Evolutionary conservation across 2,797 vertebrate genomes (phyloP).

Genomic region (Aselliscus stoliczkanus): DNA sequence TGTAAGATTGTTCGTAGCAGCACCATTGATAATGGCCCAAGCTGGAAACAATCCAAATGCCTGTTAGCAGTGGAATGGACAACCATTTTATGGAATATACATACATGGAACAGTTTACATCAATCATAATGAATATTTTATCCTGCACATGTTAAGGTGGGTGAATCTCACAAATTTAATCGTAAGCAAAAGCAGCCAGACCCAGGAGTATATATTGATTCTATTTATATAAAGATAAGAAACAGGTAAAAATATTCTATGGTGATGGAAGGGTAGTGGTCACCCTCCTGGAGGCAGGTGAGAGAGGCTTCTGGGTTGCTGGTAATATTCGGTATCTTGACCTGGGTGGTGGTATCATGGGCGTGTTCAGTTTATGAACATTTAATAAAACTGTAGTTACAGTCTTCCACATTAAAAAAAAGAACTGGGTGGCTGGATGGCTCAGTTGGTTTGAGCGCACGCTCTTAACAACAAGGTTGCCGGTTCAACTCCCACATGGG

Average conservation of each 20-base stretch:
- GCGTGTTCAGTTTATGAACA: neutral
- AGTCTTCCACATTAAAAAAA: too few species aligned
- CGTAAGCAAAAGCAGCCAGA: neutral
- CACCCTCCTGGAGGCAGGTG: neutral
- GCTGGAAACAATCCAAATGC: neutral
- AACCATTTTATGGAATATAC: neutral
- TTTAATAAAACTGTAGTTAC: neutral
- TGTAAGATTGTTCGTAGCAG: neutral
- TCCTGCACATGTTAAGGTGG: neutral
- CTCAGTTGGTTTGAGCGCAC: too few species aligned
- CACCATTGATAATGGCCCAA: neutral
- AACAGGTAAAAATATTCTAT: neutral
- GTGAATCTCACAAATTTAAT: neutral
- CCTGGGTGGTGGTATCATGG: neutral
- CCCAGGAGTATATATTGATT: neutral
- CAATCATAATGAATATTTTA: neutral
- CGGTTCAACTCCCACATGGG: too few species aligned
- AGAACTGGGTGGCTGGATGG: too few species aligned
- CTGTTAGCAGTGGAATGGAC: neutral
- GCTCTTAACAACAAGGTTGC: too few species aligned
- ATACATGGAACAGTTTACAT: neutral
- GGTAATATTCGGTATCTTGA: neutral
- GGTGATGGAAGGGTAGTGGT: neutral
- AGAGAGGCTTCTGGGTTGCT: neutral
- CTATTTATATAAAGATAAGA: neutral